A percentile compares a stretch with the other conserved stretches of the same genome.
Evolutionary conservation across 2,797 vertebrate species (phyloP).

Genomic region (Uromys caudimaculatus): DNA sequence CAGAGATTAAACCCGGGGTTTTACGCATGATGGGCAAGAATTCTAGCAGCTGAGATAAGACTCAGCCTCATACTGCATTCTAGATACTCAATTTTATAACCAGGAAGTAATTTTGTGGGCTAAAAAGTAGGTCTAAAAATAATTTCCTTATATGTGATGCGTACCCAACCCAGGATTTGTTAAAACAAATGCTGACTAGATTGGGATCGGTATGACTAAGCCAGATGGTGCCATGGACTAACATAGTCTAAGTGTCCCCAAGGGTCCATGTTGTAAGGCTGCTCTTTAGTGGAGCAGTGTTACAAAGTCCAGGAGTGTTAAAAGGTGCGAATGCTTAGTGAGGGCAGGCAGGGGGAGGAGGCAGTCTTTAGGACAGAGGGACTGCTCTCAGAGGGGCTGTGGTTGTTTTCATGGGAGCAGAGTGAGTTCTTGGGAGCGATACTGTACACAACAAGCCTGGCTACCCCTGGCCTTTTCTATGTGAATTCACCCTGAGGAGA

Average conservation of each 20-base stretch:
- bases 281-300: not conserved
- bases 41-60: not conserved
- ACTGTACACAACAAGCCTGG: not conserved
- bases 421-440: not conserved
- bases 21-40: not conserved
- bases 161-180: not conserved
- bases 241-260: not conserved
- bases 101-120: not conserved
- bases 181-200: not conserved
- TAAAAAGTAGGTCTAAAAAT: conserved; percentile 38
- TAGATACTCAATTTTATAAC: not conserved
- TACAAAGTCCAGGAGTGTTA: not conserved
- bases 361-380: not conserved
- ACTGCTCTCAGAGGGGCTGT: not conserved
- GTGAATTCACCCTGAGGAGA: too few relatives aligned
- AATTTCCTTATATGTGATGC: not conserved
- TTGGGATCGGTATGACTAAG: not conserved
- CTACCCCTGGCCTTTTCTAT: not conserved
- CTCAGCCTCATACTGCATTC: not conserved
- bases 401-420: not conserved
- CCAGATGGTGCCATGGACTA: not conserved
- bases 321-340: not conserved
- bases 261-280: not conserved
- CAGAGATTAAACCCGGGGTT: not conserved
- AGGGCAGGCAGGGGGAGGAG: not conserved